phyloP scores from a whole-genome alignment of 2,797 vertebrate genomes.

The Schizothorax lantsangensis region DNA sequence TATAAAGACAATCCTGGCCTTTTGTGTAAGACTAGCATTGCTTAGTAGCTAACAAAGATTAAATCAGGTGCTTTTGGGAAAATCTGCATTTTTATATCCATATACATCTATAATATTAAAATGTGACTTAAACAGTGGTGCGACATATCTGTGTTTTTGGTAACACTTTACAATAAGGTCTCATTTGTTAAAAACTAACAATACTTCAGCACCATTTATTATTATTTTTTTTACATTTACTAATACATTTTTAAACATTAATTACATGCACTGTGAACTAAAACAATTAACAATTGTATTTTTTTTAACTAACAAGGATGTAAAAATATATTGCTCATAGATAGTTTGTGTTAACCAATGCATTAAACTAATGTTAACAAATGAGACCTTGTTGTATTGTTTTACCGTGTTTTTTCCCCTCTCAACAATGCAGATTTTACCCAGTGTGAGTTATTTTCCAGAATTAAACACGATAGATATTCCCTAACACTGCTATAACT shows the following conservation, averaged over 20 bases:
- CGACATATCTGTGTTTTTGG: background rate
- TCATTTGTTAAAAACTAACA: background rate
- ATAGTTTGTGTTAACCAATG: background rate
- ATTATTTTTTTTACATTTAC: background rate
- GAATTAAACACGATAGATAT: background rate
- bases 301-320: background rate
- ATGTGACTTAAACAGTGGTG: background rate
- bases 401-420: background rate
- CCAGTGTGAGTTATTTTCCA: background rate
- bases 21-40: background rate
- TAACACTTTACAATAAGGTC: background rate
- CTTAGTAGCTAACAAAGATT: background rate
- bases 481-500: slow-evolving; percentile 39
- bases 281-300: background rate
- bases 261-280: background rate
- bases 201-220: background rate
- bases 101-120: background rate
- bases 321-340: background rate
- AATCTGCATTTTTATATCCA: too few species aligned
- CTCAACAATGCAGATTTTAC: background rate
- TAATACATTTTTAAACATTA: background rate
- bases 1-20: background rate
- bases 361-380: background rate
- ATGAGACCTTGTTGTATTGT: background rate
- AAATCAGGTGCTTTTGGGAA: background rate